These are phyloP conservation scores for Notothenia coriiceps DNA, from an alignment of 2,113 vertebrate species.

Conservation along the genomic window DNA sequence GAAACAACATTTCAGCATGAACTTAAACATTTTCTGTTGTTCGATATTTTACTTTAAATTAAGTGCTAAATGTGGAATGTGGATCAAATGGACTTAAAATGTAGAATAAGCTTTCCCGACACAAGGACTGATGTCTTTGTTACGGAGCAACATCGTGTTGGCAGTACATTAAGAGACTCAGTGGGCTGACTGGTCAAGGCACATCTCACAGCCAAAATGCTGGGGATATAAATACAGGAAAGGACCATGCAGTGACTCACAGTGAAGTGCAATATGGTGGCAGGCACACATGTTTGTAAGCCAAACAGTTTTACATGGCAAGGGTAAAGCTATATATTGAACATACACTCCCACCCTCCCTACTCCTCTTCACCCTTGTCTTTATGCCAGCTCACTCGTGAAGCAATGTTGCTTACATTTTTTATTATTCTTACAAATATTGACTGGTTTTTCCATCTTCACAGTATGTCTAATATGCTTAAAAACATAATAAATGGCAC, in stretches of 20 bases:
- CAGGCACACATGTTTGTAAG: constrained; percentile 30
- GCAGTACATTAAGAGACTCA: constrained; percentile 41
- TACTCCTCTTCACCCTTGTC: constrained; percentile 41
- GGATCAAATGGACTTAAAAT: constrained; percentile 14
- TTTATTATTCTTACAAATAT: constrained; percentile 1
- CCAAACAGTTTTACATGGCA: constrained; percentile 59
- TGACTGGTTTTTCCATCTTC: background rate
- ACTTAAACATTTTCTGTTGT: constrained; percentile 14
- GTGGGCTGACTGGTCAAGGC: constrained; percentile 48
- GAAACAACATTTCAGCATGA: constrained; percentile 15
- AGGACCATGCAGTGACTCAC: constrained; percentile 38
- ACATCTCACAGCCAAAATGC: constrained; percentile 50
- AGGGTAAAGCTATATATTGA: constrained; percentile 56
- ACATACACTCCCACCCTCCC: constrained; percentile 31
- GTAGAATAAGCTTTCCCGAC: constrained; percentile 26
- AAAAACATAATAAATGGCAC: constrained; percentile 8
- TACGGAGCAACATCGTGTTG: constrained; percentile 33
- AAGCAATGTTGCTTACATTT: background rate
- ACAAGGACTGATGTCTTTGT: constrained; percentile 39
- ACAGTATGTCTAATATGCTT: constrained; percentile 14
- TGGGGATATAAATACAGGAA: constrained; percentile 39
- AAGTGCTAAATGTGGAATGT: constrained; percentile 22
- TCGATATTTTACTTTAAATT: constrained; percentile 29
- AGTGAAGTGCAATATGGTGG: constrained; percentile 42
- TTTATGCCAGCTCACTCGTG: constrained; percentile 17